Conservation (phyloP, 2,113 vertebrate species). For the Mohoua ochrocephala region DNA sequence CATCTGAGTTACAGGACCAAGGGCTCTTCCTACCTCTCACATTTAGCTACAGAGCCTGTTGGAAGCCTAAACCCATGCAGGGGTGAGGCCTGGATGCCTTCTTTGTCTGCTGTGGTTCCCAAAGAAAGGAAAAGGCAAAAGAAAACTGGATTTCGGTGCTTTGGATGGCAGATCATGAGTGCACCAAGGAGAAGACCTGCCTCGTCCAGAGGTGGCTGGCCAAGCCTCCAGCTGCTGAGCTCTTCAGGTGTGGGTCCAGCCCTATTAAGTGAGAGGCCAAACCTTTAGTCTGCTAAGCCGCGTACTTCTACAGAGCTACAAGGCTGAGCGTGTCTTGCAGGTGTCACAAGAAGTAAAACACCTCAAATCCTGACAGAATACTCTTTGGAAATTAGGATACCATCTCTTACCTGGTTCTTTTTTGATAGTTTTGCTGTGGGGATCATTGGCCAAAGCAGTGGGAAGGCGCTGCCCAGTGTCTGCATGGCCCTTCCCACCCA, state of each 20-base stretch:
- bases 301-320: background rate
- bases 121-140: background rate
- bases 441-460: background rate
- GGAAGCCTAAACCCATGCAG: background rate
- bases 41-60: background rate
- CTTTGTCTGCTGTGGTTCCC: background rate
- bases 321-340: background rate
- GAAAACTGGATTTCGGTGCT: background rate
- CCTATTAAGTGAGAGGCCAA: background rate
- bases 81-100: background rate
- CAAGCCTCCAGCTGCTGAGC: background rate
- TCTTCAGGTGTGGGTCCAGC: background rate
- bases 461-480: rapidly evolving
- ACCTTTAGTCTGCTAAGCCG: background rate
- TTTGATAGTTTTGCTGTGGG: background rate
- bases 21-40: background rate
- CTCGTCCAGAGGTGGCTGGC: background rate
- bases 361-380: background rate
- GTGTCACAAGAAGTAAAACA: background rate
- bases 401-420: background rate
- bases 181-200: background rate
- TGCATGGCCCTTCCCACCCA: background rate
- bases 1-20: background rate
- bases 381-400: background rate
- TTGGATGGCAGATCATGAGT: background rate